These are phyloP conservation scores for Neolamprologus multifasciatus DNA, from an alignment of 2,797 vertebrate genomes.

Conservation along the genomic window DNA sequence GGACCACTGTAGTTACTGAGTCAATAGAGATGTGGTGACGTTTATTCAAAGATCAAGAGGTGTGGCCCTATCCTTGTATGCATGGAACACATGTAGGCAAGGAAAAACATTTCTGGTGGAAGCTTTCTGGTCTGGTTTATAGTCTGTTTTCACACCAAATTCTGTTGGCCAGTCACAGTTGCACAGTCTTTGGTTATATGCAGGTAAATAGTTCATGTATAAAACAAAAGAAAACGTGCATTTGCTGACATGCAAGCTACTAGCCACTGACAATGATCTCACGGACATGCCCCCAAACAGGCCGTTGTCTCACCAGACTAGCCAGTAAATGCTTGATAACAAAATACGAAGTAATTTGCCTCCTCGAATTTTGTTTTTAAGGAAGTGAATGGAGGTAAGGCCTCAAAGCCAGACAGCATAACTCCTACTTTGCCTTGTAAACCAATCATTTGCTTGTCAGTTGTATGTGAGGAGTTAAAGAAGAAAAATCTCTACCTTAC, in stretches of 20 bases:
- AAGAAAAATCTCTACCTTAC: neutral
- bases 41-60: neutral
- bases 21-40: rapidly evolving
- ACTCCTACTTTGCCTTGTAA: conserved; percentile 35
- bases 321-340: neutral
- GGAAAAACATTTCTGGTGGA: neutral
- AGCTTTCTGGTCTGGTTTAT: neutral
- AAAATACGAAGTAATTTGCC: neutral
- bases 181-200: neutral
- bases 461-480: neutral
- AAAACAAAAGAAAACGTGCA: neutral
- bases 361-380: neutral
- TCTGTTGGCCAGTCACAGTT: neutral
- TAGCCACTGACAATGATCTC: neutral
- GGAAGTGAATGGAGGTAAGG: neutral
- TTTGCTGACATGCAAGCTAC: rapidly evolving
- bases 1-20: neutral
- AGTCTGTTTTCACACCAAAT: neutral
- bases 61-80: rapidly evolving
- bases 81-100: neutral
- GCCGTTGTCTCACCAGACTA: neutral
- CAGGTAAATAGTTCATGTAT: neutral
- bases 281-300: neutral
- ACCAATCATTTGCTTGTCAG: conserved; percentile 12
- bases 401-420: neutral